phyloP scores from a whole-genome alignment of 2,888 invertebrate species.

The Drosophila bunnanda region DNA sequence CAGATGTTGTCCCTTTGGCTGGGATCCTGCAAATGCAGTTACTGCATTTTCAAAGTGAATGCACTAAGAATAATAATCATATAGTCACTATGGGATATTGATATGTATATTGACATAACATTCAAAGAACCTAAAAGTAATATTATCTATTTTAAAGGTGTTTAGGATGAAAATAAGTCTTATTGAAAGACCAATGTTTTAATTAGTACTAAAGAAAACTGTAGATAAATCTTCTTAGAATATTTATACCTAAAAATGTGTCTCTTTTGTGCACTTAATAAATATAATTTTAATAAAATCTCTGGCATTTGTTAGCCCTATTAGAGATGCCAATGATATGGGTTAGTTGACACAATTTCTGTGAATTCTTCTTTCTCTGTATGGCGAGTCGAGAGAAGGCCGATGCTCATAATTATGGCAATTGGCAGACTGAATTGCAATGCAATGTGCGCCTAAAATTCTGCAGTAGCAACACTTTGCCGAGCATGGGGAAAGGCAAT shows the following conservation, averaged over 20 bases:
- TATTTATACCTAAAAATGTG: no score
- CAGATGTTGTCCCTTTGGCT: slow-evolving; percentile 25
- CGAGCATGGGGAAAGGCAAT: neutral
- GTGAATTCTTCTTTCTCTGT: slow-evolving; percentile 3
- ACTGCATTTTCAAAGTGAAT: slow-evolving; percentile 3
- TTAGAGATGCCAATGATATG: neutral
- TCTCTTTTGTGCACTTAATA: no score
- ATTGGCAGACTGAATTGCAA: slow-evolving; percentile 50
- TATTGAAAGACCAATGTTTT: no score
- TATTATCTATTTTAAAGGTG: no score
- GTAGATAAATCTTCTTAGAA: no score
- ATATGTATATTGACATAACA: no score
- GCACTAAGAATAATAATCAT: neutral
- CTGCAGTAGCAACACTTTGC: slow-evolving; percentile 20
- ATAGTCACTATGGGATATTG: no score
- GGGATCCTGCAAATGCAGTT: slow-evolving; percentile 9
- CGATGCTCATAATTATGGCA: slow-evolving; percentile 71
- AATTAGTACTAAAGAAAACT: no score
- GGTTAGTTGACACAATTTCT: neutral
- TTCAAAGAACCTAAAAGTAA: no score
- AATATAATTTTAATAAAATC: neutral
- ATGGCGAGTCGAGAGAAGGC: slow-evolving; percentile 2
- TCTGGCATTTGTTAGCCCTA: neutral
- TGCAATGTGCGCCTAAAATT: slow-evolving; percentile 47
- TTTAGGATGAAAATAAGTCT: no score